Percentiles rank a stretch among this genome's conserved stretches.
Conservation (phyloP, 2,888 invertebrate species). For the Podabrus alpinus region DNA sequence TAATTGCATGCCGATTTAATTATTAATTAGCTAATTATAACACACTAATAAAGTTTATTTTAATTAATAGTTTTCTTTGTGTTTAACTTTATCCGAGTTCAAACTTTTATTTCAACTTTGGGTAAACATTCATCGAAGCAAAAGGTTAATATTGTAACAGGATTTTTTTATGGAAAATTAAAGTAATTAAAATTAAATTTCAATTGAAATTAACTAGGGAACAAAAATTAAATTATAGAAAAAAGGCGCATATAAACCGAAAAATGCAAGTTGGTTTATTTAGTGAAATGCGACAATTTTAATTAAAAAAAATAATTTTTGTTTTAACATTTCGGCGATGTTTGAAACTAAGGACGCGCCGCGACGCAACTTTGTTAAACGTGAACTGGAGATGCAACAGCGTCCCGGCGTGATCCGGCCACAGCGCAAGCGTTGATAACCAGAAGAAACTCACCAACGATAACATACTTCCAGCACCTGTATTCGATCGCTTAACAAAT, state of each 20-base stretch:
- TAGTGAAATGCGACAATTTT: neutral
- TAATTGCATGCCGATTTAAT: neutral
- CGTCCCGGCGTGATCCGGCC: slow-evolving; percentile 44
- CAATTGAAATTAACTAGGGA: neutral
- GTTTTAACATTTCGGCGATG: slow-evolving; percentile 22
- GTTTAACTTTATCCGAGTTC: neutral
- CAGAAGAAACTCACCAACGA: slow-evolving; percentile 24
- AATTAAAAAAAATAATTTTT: slow-evolving; percentile 7
- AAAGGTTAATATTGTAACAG: no score
- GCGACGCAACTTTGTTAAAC: slow-evolving; percentile 35
- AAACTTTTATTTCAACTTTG: neutral
- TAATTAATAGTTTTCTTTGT: neutral
- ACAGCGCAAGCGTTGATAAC: slow-evolving; percentile 36
- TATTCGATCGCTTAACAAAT: slow-evolving; percentile 23
- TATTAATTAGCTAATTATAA: neutral
- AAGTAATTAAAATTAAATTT: neutral
- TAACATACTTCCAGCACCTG: slow-evolving; percentile 22
- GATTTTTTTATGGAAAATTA: neutral
- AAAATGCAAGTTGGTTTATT: neutral
- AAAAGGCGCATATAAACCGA: neutral
- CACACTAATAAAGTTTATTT: neutral
- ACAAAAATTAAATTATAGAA: neutral
- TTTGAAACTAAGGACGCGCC: slow-evolving; percentile 29
- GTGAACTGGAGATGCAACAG: slow-evolving; percentile 53
- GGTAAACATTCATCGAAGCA: neutral